Conservation (phyloP, 2,797 vertebrate genomes). For the Prionace glauca region DNA sequence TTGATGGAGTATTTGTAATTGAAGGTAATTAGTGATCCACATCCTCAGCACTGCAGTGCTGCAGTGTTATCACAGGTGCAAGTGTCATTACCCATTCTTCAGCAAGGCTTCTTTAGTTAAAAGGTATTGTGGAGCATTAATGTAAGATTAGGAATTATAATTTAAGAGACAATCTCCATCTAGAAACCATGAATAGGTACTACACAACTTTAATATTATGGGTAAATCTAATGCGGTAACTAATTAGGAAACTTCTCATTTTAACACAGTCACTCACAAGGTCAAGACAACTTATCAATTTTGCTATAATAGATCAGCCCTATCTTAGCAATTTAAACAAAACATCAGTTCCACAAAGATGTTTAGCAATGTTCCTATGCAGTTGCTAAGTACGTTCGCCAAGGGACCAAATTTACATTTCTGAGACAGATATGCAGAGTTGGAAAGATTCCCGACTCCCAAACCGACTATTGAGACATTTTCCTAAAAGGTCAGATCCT, state of each 20-base stretch:
- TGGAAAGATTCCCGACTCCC: too few relatives aligned
- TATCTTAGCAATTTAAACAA: neutral
- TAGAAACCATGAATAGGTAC: neutral
- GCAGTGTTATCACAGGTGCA: slow-evolving; percentile 30
- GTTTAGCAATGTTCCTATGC: neutral
- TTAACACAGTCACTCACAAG: neutral
- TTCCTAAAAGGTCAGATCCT: too few relatives aligned
- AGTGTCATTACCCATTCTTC: neutral
- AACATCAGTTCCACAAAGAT: neutral
- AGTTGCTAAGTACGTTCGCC: neutral
- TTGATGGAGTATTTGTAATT: slow-evolving; percentile 37
- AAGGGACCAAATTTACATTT: too few relatives aligned
- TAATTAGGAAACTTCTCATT: neutral
- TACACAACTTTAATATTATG: slow-evolving; percentile 18
- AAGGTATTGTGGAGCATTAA: neutral
- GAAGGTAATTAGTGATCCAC: neutral
- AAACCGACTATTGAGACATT: too few relatives aligned
- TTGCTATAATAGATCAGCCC: neutral
- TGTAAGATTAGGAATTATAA: neutral
- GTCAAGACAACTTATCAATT: neutral
- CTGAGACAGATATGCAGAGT: too few relatives aligned
- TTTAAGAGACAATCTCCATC: neutral
- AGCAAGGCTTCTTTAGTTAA: neutral
- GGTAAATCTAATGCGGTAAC: neutral
- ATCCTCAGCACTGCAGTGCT: neutral